Base-by-base conservation (phyloP, 2,888 invertebrate genomes). In the Dryocosmus kuriphilus region DNA sequence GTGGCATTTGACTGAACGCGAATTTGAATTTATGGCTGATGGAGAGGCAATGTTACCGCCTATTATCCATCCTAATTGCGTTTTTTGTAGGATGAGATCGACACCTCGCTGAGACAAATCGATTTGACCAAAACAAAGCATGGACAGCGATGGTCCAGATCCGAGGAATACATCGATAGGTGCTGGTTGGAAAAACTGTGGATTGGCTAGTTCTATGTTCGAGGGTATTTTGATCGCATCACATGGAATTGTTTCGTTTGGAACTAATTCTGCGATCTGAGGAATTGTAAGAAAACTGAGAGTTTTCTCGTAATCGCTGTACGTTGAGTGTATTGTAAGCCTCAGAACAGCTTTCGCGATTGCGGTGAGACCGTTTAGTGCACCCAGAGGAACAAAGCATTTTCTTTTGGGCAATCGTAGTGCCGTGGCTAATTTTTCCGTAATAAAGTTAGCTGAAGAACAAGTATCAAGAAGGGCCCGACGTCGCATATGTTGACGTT, bases 71-170 rank as follows among this genome's bases (percentile, higher is more conserved):
- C 82, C 82, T 4, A 84, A 63, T 14, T 73, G 67, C 0, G 81
- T 84, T 46, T 84, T 83, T 81, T 84, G 81, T 11, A 83, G 22
- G 63, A 73, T 77, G 2, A 82, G 51, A 22, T 83, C 77, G 22
- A 22, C 60, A 32, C 75, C 63, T 2, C 74, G 71, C 1, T 14
- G 16, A 1, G 81, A 77, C 2, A 82, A 46, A 32, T 82, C 78
- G 0, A 83, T 79, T 62, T 82, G 80, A 11, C 81, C 82, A 16
- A 80, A 60, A n/a, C 77, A 81, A 0, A 83, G 74, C 3, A 83
- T 19, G 0, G 83, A 82, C 2, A 81, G 30, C 1, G 80, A 78
- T 1, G 80, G 24, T 0, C 81, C 83, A 11, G 82, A 32, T 8
- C 79, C 79, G 1, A 83, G 41, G 16, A 83, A 24, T 22, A 83